Conservation (phyloP, 2,888 invertebrate species). For the Copidosoma aretas region DNA sequence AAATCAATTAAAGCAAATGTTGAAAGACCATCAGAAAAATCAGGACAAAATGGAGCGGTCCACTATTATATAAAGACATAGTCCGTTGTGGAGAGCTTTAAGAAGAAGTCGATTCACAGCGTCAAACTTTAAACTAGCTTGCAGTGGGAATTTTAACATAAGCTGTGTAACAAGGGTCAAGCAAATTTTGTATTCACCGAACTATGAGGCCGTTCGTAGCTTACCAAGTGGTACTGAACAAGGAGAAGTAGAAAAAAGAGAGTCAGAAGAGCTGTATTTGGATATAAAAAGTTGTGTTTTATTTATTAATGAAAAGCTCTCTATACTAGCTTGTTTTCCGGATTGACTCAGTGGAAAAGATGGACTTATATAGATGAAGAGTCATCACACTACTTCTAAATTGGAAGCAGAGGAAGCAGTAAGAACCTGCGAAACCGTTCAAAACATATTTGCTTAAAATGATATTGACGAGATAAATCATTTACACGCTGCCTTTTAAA, state of each 20-base stretch:
- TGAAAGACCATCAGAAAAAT: not conserved
- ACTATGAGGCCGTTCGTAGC: not conserved
- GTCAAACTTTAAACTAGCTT: constrained; percentile 39
- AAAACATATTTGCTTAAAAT: not conserved
- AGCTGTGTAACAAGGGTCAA: constrained; percentile 38
- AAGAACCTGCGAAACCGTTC: not conserved
- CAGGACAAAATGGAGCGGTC: constrained; percentile 29
- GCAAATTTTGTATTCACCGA: constrained; percentile 28
- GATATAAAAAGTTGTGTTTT: constrained; percentile 32
- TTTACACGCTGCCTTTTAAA: constrained; percentile 40
- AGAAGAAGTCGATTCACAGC: constrained; percentile 38
- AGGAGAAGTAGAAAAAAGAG: constrained; percentile 26
- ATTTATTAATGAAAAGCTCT: constrained; percentile 34
- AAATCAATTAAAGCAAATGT: not conserved
- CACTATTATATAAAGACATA: constrained; percentile 33
- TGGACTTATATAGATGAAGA: constrained; percentile 42
- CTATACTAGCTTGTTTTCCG: constrained; percentile 36
- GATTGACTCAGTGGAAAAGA: constrained; percentile 41
- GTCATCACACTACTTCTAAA: constrained; percentile 10
- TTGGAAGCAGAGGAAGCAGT: constrained; percentile 25
- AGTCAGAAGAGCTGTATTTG: constrained; percentile 4
- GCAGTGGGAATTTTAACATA: constrained; percentile 24
- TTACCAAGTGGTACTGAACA: constrained; percentile 34
- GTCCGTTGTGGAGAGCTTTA: constrained; percentile 30
- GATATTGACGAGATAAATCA: constrained; percentile 28